Evolutionary conservation across 2,113 vertebrate genomes (phyloP), one percentile per base, ranked within the genome.

Genomic region (Pipra filicauda): DNA sequence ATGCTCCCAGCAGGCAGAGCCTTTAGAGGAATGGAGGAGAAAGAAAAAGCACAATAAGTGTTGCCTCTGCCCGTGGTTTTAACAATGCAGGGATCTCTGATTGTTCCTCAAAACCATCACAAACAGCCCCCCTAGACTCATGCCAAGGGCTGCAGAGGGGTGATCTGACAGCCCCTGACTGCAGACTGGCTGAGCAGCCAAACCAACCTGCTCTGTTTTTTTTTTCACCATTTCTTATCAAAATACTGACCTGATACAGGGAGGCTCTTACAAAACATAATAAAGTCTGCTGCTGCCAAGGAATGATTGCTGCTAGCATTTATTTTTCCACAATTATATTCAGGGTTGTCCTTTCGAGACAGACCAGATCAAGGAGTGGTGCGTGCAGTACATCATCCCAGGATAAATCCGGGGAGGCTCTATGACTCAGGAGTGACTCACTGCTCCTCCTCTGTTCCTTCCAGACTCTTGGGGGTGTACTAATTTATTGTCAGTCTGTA

Each of bases 381-480:
- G 76, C 15, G 37, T 46, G 43, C 23, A 81, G 72, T 69, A 71
- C 85, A 54, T 91, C 89, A 88, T 39, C 44, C 65, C 85, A 59
- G 93, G 95, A 92, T 78, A 91, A 83, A 92, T 84, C 84, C 89
- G 15, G 89, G 94, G 84, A 97, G 91, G 78, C 88, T 95, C 96
- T 69, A 86, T 96, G 96, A 97, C 86, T 95, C 96, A 94, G 66
- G 48, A 94, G 7, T 96, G 96, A 96, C 57, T 97, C 96, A 97
- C 95, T 88, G 93, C 86, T 94, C 89, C 82, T 96, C 94, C 91
- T 96, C 92, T 88, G 78, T 66, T 81, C 46, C 84, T 92, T 89
- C 94, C 93, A 96, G 96, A 93, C 91, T 93, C 93, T 94, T 95
- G 92, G 92, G 95, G 95, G 75, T 72, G 87, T 95, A 72, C 64